A percentile compares a stretch with the other conserved stretches of the same genome.
phyloP scores from a whole-genome alignment of 2,888 invertebrate species.

The Caenorhabditis afra region DNA sequence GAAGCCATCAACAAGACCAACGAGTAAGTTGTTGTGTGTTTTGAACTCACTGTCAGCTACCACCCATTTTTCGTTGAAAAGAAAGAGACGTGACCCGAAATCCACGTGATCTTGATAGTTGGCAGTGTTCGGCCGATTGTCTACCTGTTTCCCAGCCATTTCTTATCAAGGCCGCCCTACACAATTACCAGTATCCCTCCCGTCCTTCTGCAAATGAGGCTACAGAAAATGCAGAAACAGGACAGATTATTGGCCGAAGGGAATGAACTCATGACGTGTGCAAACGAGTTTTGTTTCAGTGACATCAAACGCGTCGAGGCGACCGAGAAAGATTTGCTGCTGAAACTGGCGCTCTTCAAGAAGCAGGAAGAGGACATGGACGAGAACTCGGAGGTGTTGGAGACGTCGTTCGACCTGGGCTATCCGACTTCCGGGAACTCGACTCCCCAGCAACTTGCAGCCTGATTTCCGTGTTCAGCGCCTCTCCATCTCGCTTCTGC shows the following conservation, averaged over 20 bases:
- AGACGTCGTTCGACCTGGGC: constrained; percentile 54
- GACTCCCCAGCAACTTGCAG: constrained; percentile 46
- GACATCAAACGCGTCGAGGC: constrained; percentile 54
- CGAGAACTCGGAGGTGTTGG: constrained; percentile 46
- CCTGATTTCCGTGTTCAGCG: constrained; percentile 2
- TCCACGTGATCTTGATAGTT: constrained; percentile 14
- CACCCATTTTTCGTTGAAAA: not conserved
- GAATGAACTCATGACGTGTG: not conserved
- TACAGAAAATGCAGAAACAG: not conserved
- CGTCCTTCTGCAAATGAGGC: constrained; percentile 25
- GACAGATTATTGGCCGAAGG: constrained; percentile 6
- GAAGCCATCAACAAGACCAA: constrained; percentile 64
- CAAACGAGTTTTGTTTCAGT: constrained; percentile 47
- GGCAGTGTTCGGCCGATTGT: constrained; percentile 42
- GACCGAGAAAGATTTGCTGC: constrained; percentile 52
- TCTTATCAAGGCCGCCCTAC: constrained; percentile 33
- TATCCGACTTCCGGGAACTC: constrained; percentile 26
- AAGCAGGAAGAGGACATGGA: constrained; percentile 45
- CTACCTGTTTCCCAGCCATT: constrained; percentile 13
- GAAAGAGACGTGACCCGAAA: constrained; percentile 14
- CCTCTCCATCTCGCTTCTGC: constrained; percentile 4
- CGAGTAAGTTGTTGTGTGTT: constrained; percentile 37
- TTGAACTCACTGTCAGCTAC: not conserved
- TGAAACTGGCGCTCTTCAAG: constrained; percentile 45
- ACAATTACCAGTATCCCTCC: not conserved